Evolutionary conservation across 2,113 vertebrate genomes (phyloP).

Genomic region (Hylia prasina): DNA sequence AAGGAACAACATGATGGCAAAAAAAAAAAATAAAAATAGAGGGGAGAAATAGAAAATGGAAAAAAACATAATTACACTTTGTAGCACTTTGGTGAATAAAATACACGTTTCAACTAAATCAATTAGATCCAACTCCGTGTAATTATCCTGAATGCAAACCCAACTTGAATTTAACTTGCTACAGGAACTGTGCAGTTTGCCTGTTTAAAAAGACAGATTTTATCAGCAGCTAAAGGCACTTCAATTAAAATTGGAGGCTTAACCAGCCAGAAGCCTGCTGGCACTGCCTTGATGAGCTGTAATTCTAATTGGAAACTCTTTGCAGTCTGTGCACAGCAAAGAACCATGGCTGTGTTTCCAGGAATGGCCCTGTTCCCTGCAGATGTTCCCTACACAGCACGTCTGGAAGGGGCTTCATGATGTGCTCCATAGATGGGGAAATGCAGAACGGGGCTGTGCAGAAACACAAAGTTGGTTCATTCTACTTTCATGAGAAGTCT

Average conservation of each 20-base stretch:
- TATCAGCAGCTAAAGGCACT: slow-evolving; percentile 30
- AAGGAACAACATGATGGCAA: background rate
- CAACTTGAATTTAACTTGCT: slow-evolving; percentile 1
- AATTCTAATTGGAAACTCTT: slow-evolving; percentile 6
- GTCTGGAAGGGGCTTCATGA: background rate
- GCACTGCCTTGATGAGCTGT: background rate
- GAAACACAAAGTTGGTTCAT: background rate
- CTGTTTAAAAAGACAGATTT: slow-evolving; percentile 41
- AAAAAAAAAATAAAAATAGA: background rate
- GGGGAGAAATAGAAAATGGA: background rate
- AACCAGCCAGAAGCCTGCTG: background rate
- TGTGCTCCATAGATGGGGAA: background rate
- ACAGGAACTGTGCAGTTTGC: slow-evolving; percentile 8
- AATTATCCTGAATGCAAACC: slow-evolving; percentile 35
- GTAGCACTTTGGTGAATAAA: background rate
- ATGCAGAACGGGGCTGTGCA: background rate
- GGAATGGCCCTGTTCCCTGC: background rate
- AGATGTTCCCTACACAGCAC: background rate
- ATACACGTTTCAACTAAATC: background rate
- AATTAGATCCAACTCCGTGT: background rate
- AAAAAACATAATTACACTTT: background rate
- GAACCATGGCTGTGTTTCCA: background rate
- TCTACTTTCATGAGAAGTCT: background rate
- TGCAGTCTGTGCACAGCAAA: background rate
- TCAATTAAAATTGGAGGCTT: slow-evolving; percentile 48